A percentile compares a stretch with the other conserved stretches of the same genome.
Conservation (phyloP, 2,797 vertebrate species). For the Babyrousa celebensis region DNA sequence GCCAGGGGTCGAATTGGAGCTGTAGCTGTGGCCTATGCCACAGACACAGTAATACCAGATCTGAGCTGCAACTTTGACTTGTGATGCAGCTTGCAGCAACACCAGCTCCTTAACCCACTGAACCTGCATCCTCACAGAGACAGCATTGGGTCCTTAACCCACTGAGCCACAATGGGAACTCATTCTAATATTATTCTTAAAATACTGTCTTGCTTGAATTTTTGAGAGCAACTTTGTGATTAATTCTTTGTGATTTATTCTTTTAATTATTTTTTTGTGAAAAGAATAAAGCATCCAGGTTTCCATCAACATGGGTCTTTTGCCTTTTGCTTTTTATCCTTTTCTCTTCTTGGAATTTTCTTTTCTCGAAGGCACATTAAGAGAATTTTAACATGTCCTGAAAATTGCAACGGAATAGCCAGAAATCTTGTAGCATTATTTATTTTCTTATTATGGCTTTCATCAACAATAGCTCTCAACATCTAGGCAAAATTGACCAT, state of each 20-base stretch:
- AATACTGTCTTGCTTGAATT: background rate
- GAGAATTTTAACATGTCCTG: background rate
- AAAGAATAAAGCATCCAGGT: background rate
- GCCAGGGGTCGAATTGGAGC: too few relatives aligned
- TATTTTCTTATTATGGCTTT: conserved; percentile 36
- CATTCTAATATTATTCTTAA: conserved; percentile 49
- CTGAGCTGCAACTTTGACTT: too few relatives aligned
- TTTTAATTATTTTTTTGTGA: conserved; percentile 26
- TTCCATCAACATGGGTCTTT: background rate
- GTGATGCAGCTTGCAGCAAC: too few relatives aligned
- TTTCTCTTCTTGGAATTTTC: conserved; percentile 10
- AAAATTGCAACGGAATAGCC: conserved; percentile 25
- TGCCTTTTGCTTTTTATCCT: background rate
- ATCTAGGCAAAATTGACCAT: background rate
- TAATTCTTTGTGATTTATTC: background rate
- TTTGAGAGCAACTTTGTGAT: background rate
- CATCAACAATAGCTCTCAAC: background rate
- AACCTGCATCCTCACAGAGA: too few relatives aligned
- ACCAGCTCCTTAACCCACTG: too few relatives aligned
- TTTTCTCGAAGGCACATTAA: background rate
- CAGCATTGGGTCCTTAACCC: too few relatives aligned
- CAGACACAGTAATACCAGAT: too few relatives aligned
- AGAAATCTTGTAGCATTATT: background rate
- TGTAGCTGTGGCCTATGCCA: too few relatives aligned
- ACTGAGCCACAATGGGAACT: background rate